phyloP scores from a whole-genome alignment of 2,797 vertebrate species.

The Phyllotis vaccarum region DNA sequence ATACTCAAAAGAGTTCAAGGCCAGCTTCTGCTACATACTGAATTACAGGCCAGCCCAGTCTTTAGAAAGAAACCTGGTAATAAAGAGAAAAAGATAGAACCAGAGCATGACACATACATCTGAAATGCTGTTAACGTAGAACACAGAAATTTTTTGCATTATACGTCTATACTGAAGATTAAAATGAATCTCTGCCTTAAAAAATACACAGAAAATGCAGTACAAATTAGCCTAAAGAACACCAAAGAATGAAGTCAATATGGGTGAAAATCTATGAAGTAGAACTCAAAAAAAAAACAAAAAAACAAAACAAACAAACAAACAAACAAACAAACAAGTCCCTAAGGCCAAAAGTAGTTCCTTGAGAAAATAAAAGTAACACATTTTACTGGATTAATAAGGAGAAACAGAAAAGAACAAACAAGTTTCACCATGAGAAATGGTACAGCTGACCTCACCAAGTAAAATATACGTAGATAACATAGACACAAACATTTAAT shows the following conservation, averaged over 20 bases:
- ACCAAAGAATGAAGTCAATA: background rate
- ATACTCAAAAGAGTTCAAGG: background rate
- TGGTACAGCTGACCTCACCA: background rate
- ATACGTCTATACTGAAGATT: background rate
- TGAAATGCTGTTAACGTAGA: background rate
- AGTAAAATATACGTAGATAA: background rate
- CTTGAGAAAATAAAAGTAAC: constrained; percentile 36
- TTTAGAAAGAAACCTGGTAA: background rate
- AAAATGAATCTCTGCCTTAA: background rate
- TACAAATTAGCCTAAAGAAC: constrained; percentile 8
- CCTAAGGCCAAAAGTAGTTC: background rate
- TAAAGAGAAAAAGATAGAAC: background rate
- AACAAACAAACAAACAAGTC: background rate
- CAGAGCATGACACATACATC: background rate
- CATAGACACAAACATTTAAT: background rate
- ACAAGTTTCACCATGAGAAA: background rate
- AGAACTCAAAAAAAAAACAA: background rate
- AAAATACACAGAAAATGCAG: background rate
- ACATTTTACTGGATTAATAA: background rate
- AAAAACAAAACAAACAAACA: background rate
- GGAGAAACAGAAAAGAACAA: background rate
- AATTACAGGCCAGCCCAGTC: no score
- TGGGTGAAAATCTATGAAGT: background rate
- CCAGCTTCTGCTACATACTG: background rate
- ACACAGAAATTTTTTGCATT: background rate